Base-by-base conservation (phyloP, 2,797 vertebrate genomes). In the Microctenopoma stevenorrisi region DNA sequence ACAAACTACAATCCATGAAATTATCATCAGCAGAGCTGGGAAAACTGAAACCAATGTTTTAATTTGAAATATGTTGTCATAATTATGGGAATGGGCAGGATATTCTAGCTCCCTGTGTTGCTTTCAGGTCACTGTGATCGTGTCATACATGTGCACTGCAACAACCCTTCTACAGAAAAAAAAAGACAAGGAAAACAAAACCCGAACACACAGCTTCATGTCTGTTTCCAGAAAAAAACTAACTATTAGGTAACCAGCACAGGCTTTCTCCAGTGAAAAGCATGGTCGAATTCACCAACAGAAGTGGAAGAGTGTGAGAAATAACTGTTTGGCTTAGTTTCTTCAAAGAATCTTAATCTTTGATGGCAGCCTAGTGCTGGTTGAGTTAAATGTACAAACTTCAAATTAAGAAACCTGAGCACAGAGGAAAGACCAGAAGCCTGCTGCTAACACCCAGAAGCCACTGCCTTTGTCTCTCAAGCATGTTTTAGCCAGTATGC, bases 171-270 rank as follows among this genome's bases (percentile, higher is more conserved):
- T 55, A 47, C 33, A 72, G 62, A 64, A 58, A 76, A 79, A 83
- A 83, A 22, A 22, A 22, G 22, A 22, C 22, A 22, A 22, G 22
- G 22, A 22, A 22, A 22, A 22, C 22, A 22, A 22, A 76, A 8
- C 81, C 87, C 83, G 90, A 87, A 90, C 79, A 12, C 59, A 51
- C 50, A 48, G 76, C 72, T 74, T 76, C 70, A 64, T 68, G 57
- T 74, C 76, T 72, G 51, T 92, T 91, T 87, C 88, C 82, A 90
- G 86, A 92, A 93, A 79, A 40, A 16, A 56, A 30, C 4, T 4
- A 30, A 30, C 4, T 69, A 88, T 90, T 78, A 85, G 37, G 54
- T 64, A 83, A 81, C 76, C 86, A 85, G 76, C 74, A 64, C 82
- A 85, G 58, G 72, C 52, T 83, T 79, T 73, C 63, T 66, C 49